Percentiles rank a stretch among this genome's conserved stretches.
phyloP scores from a whole-genome alignment of 2,113 vertebrate species.

The Ondatra zibethicus region DNA sequence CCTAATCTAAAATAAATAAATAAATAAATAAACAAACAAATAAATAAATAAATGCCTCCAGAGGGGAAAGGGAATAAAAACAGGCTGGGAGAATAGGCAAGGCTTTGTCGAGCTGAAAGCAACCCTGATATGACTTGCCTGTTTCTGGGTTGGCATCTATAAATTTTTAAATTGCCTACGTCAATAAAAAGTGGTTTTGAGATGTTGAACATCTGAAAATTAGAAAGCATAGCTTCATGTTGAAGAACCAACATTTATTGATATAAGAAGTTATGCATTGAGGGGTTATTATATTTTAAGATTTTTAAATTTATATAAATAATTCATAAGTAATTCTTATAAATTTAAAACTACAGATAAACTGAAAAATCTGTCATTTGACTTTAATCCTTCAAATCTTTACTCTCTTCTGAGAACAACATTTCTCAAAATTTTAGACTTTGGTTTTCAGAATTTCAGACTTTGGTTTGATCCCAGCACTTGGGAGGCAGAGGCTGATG shows the following conservation, averaged over 20 bases:
- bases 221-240: neutral
- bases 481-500: neutral
- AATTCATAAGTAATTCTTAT: neutral
- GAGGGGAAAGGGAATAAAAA: neutral
- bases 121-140: neutral
- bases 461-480: neutral
- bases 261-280: neutral
- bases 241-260: neutral
- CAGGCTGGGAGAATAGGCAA: neutral
- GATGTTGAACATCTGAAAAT: neutral
- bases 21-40: no score
- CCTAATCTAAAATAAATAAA: neutral
- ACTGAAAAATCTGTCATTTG: neutral
- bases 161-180: neutral
- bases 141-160: neutral
- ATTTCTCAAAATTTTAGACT: neutral
- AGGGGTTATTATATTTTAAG: neutral
- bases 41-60: no score
- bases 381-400: neutral
- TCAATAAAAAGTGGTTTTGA: neutral
- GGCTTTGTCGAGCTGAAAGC: neutral
- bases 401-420: neutral
- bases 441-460: neutral
- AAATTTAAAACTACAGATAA: neutral
- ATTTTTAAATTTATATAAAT: neutral